Evolutionary conservation across 2,113 vertebrate genomes (phyloP).

Genomic region (Oreochromis aureus): DNA sequence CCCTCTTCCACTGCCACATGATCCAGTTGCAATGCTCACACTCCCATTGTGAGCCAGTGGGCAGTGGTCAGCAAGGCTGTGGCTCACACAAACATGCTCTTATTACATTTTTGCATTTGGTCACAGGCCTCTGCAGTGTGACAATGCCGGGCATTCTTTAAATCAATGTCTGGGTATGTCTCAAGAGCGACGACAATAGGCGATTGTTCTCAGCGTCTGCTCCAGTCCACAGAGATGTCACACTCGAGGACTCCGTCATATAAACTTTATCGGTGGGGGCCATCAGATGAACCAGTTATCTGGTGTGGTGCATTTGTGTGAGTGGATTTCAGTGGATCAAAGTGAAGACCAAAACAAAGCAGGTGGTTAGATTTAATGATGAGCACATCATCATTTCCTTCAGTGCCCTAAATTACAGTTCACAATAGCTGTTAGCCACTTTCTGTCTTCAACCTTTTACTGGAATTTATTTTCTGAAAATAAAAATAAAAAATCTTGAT

Average conservation of each 20-base stretch:
- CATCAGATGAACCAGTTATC: neutral
- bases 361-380: neutral
- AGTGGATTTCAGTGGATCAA: neutral
- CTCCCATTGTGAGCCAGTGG: neutral
- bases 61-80: neutral
- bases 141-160: slow-evolving; percentile 46
- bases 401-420: neutral
- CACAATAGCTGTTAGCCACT: accelerated
- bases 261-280: neutral
- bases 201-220: slow-evolving; percentile 18
- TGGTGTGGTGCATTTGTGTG: neutral
- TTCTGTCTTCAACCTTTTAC: neutral
- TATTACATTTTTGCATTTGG: slow-evolving; percentile 18
- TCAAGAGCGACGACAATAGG: slow-evolving; percentile 14
- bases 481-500: neutral
- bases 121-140: neutral
- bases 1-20: neutral
- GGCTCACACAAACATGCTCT: neutral
- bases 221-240: slow-evolving; percentile 4
- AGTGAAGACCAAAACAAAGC: neutral
- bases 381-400: neutral
- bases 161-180: neutral
- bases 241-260: neutral
- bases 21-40: neutral
- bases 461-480: neutral